Evolutionary conservation across 2,113 vertebrate genomes (phyloP), one percentile per base, ranked within the genome.

Genomic region (Callospermophilus lateralis): DNA sequence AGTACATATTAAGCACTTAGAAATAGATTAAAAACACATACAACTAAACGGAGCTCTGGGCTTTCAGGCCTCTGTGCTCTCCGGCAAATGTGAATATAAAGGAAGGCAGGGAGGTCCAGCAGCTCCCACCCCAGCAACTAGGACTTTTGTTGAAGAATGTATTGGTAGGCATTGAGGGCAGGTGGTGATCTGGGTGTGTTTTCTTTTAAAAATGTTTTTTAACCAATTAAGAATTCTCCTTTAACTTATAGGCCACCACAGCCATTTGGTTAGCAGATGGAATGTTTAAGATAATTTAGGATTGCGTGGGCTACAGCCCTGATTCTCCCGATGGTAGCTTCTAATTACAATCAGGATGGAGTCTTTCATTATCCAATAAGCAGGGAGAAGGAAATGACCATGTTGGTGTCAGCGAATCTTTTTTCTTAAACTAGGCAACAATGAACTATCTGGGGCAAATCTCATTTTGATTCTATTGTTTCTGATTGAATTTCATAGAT

Each of bases 121-220:
- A 45, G 5, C 1, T 20, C 51, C n/a, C 13, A 8, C 2, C 7
- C 37, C 17, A 30, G 34, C 34, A 30, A 7, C 8, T 4, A 9
- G 3, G 6, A 19, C 6, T 1, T 4, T 10, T 10, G 39, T 20
- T 51, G 11, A 53, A n/a, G 42, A 42, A 61, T 0, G 1, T 51
- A 34, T 37, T 2, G 4, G 11, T 4, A 73, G 42, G 61, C 45
- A 9, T 0, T 58, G 28, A 67, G 70, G 55, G 26, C 19, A 30
- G 3, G 6, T 16, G 34, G 20, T 32, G n/a, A 61, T 37, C 20
- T 84, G 78, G 45, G 16, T 8, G 37, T 13, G 20, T 39, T 70
- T 65, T 32, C 61, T 58, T 76, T 72, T 72, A 55, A 63, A 92
- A 15, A 68, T 30, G 26, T 86, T 45, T 45, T 73, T 93, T 48